Conservation (phyloP, 2,888 invertebrate genomes). For the Papilio demoleus region DNA sequence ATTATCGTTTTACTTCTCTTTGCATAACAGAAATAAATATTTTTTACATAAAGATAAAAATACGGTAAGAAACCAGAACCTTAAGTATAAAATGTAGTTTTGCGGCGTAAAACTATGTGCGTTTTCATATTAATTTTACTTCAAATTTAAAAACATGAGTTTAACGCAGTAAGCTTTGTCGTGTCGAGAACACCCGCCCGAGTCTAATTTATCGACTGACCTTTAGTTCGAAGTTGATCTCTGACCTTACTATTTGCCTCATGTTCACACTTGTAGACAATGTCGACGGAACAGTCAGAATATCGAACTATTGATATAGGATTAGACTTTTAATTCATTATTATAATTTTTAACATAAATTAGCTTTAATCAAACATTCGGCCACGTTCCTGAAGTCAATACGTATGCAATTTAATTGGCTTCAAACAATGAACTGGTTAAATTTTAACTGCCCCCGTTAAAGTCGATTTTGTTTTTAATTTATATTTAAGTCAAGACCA, state of each 20-base stretch:
- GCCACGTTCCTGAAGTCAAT: conserved; percentile 54
- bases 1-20: conserved; percentile 16
- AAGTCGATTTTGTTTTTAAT: too few relatives aligned
- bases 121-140: too few relatives aligned
- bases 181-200: background rate
- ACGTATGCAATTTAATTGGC: conserved; percentile 29
- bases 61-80: background rate
- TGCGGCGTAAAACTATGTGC: too few relatives aligned
- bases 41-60: background rate
- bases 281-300: too few relatives aligned
- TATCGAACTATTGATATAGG: too few relatives aligned
- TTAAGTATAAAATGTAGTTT: background rate
- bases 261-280: background rate
- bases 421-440: conserved; percentile 13
- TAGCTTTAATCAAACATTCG: conserved; percentile 64
- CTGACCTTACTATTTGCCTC: background rate
- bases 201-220: background rate
- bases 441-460: conserved; percentile 2
- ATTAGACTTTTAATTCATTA: too few relatives aligned
- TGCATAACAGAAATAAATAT: conserved; percentile 34
- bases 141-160: background rate
- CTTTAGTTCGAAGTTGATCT: background rate
- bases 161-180: background rate
- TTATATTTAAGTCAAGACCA: too few relatives aligned
- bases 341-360: conserved; percentile 77